phyloP scores from a whole-genome alignment of 2,888 invertebrate species.

The Smittia aterrima region DNA sequence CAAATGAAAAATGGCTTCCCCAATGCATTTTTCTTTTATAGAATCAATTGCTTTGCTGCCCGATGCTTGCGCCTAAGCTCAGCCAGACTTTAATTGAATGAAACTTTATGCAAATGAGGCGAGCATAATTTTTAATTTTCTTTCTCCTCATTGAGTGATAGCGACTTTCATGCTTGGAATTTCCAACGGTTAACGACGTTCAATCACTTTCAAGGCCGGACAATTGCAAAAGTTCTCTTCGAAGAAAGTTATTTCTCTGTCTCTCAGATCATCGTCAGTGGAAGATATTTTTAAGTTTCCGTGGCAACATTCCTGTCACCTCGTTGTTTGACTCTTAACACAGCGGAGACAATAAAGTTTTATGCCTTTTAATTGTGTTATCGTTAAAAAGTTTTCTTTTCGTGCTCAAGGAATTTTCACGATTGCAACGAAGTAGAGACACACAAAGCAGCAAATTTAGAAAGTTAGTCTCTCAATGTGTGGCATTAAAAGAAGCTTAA shows the following conservation, averaged over 20 bases:
- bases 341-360: neutral
- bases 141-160: neutral
- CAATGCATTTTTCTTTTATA: neutral
- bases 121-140: neutral
- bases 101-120: neutral
- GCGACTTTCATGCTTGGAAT: neutral
- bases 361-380: constrained; percentile 4
- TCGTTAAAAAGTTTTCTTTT: neutral
- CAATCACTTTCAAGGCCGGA: too few relatives aligned
- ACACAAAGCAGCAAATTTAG: neutral
- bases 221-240: too few relatives aligned
- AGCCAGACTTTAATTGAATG: constrained; percentile 3
- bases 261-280: too few relatives aligned
- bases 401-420: neutral
- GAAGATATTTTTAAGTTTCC: too few relatives aligned
- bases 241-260: too few relatives aligned
- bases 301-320: too few relatives aligned
- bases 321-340: too few relatives aligned
- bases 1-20: constrained; percentile 31
- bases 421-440: neutral
- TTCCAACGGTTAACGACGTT: neutral
- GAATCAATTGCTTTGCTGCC: neutral
- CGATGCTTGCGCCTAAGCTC: neutral
- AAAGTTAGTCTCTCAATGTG: neutral
- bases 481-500: neutral